phyloP scores from a whole-genome alignment of 2,888 invertebrate genomes.

The Carabus problematicus region DNA sequence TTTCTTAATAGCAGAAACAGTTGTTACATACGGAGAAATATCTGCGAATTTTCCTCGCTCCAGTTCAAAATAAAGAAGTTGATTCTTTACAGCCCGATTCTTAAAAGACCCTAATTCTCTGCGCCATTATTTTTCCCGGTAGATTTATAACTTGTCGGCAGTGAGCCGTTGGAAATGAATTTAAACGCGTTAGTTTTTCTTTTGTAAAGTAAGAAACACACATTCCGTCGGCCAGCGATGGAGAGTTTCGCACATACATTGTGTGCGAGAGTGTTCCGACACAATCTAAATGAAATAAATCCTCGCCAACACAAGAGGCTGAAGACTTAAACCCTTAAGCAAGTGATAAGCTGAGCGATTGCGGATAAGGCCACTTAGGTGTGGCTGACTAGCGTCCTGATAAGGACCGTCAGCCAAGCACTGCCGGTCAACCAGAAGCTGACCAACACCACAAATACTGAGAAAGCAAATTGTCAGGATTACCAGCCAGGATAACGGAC shows the following conservation, averaged over 20 bases:
- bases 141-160: background rate
- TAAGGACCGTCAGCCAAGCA: constrained; percentile 28
- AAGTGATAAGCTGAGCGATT: constrained; percentile 47
- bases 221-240: too few species aligned
- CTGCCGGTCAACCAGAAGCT: background rate
- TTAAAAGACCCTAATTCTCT: background rate
- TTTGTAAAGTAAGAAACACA: background rate
- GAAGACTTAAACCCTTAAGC: constrained; percentile 47
- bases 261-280: constrained; percentile 24
- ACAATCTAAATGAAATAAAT: constrained; percentile 42
- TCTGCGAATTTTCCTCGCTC: too few species aligned
- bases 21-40: too few species aligned
- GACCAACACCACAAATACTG: constrained; percentile 20
- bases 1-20: too few species aligned
- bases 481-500: constrained; percentile 32
- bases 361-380: constrained; percentile 47
- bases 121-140: too few species aligned
- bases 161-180: constrained; percentile 16
- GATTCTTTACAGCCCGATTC: background rate
- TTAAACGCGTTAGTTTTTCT: constrained; percentile 32
- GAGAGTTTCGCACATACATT: constrained; percentile 19
- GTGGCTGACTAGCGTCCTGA: constrained; percentile 47
- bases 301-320: constrained; percentile 12
- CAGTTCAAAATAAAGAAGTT: too few species aligned
- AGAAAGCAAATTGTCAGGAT: constrained; percentile 40